Conservation (phyloP, 2,113 vertebrate species). For the Columba janthina region DNA sequence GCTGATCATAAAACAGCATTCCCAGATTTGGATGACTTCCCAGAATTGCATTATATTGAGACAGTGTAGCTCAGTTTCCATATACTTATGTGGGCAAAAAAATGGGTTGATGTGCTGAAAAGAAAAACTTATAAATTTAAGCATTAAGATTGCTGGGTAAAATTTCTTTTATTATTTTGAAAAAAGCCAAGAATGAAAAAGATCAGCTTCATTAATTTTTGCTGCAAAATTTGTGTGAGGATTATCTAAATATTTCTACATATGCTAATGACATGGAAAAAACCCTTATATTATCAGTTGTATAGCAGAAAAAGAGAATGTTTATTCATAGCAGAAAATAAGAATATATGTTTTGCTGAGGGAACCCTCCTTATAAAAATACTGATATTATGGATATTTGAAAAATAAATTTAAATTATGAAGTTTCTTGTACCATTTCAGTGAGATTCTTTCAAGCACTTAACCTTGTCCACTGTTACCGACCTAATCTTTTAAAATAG, state of each 20-base stretch:
- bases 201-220: background rate
- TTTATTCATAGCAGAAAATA: slow-evolving; percentile 19
- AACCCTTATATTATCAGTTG: background rate
- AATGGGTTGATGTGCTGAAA: background rate
- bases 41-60: background rate
- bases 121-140: background rate
- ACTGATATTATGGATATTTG: background rate
- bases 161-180: background rate
- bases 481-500: background rate
- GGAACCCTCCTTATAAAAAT: background rate
- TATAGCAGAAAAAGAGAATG: background rate
- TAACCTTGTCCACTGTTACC: background rate
- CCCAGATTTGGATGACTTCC: slow-evolving; percentile 15
- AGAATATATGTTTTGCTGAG: background rate
- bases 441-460: background rate
- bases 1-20: background rate
- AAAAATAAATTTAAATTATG: background rate
- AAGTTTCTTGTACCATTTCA: background rate
- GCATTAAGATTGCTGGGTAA: background rate
- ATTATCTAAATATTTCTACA: background rate
- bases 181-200: background rate
- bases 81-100: background rate
- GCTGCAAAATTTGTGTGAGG: background rate
- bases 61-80: background rate
- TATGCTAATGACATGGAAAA: background rate